Conservation (phyloP, 2,888 invertebrate species). For the Diarsia dahlii region DNA sequence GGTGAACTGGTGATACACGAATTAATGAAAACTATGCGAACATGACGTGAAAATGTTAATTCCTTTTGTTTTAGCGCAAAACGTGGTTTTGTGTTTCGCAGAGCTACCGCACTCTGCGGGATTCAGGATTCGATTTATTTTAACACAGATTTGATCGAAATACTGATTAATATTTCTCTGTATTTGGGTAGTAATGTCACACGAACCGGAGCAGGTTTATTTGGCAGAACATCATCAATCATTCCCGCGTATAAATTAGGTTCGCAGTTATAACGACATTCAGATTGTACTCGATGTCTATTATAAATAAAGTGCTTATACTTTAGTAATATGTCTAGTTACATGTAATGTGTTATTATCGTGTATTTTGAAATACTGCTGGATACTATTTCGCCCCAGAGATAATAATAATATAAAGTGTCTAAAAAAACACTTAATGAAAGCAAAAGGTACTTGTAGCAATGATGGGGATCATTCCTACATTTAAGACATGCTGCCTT, state of each 20-base stretch:
- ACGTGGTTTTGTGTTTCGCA: not conserved
- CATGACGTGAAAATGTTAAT: not conserved
- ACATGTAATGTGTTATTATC: too few relatives aligned
- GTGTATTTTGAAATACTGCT: not conserved
- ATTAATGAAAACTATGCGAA: slow-evolving; percentile 1
- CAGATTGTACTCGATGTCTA: not conserved
- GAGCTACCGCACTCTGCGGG: not conserved
- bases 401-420: too few relatives aligned
- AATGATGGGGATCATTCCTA: too few relatives aligned
- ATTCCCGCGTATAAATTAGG: slow-evolving; percentile 10
- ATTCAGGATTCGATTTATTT: not conserved
- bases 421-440: not conserved
- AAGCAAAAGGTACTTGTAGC: too few relatives aligned
- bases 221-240: slow-evolving; percentile 32
- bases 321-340: not conserved
- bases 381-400: not conserved
- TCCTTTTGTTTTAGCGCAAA: slow-evolving; percentile 2
- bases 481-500: too few relatives aligned
- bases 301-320: slow-evolving; percentile 2
- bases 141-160: slow-evolving; percentile 22
- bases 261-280: not conserved
- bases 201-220: slow-evolving; percentile 4
- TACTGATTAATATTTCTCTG: slow-evolving; percentile 38
- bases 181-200: slow-evolving; percentile 16
- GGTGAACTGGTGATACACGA: not conserved